Conservation (phyloP, 2,113 vertebrate genomes). For the Maccullochella peelii region DNA sequence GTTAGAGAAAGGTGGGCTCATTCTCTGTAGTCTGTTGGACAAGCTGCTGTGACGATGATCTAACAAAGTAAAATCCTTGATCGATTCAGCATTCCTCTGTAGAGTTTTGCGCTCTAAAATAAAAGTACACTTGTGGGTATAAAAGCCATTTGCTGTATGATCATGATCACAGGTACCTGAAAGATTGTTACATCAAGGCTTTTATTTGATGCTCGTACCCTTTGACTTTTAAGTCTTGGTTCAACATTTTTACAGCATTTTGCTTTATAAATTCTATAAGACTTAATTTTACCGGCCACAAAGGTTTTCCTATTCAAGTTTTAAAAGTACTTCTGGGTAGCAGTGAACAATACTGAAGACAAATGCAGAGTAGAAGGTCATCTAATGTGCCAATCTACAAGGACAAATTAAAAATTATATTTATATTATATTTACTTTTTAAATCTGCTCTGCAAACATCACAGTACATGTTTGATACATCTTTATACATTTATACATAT, state of each 20-base stretch:
- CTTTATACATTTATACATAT: conserved; percentile 62
- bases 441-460: conserved; percentile 50
- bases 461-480: conserved; percentile 8
- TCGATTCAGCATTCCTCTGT: not conserved
- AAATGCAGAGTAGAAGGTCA: too few relatives aligned
- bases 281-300: not conserved
- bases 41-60: not conserved
- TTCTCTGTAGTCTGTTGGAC: not conserved
- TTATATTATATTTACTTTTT: not conserved
- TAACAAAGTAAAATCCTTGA: not conserved
- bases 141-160: not conserved
- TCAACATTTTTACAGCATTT: not conserved
- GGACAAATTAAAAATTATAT: not conserved
- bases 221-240: conserved; percentile 4
- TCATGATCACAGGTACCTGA: not conserved
- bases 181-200: not conserved
- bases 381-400: not conserved
- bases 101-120: not conserved
- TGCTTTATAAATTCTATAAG: not conserved
- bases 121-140: not conserved
- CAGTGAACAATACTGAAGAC: not conserved
- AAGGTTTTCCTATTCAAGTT: not conserved
- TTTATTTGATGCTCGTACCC: not conserved
- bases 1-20: not conserved
- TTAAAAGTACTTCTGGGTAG: not conserved